Conservation (phyloP, 2,888 invertebrate genomes). For the Scelioninae gen. 2 region DNA sequence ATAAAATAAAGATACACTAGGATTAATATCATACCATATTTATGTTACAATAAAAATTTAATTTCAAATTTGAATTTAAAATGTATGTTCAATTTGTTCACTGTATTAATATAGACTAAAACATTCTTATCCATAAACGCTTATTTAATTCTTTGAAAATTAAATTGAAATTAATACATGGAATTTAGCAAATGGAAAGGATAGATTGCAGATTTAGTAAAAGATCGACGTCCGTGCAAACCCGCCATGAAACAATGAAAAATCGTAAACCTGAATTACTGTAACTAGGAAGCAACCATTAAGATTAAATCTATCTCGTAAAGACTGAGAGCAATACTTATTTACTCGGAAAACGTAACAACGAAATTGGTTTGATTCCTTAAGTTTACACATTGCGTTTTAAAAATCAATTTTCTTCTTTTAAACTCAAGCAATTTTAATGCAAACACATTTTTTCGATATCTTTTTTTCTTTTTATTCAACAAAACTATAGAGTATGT, state of each 20-base stretch:
- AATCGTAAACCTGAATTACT: constrained; percentile 41
- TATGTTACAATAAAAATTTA: too few species aligned
- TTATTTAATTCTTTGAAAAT: not conserved
- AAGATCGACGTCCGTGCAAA: constrained; percentile 13
- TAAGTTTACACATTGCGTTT: constrained; percentile 1
- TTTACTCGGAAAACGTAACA: constrained; percentile 23
- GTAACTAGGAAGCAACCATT: constrained; percentile 31
- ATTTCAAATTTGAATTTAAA: too few species aligned
- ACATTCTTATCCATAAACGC: too few species aligned
- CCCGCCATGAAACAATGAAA: constrained; percentile 33
- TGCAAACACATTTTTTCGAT: too few species aligned
- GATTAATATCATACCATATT: too few species aligned
- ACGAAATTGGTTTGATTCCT: constrained; percentile 8
- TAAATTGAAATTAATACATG: not conserved
- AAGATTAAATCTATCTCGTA: constrained; percentile 40
- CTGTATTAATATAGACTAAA: too few species aligned
- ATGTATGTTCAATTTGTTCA: too few species aligned
- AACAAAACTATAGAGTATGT: too few species aligned
- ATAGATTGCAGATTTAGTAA: constrained; percentile 19
- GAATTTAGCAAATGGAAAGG: constrained; percentile 1
- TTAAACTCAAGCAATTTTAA: too few species aligned
- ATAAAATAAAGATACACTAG: too few species aligned
- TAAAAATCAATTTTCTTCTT: constrained; percentile 12
- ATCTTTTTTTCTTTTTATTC: too few species aligned
- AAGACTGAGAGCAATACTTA: constrained; percentile 30